Evolutionary conservation across 2,888 invertebrate genomes (phyloP).

Genomic region (Drosophila flavopinicola): DNA sequence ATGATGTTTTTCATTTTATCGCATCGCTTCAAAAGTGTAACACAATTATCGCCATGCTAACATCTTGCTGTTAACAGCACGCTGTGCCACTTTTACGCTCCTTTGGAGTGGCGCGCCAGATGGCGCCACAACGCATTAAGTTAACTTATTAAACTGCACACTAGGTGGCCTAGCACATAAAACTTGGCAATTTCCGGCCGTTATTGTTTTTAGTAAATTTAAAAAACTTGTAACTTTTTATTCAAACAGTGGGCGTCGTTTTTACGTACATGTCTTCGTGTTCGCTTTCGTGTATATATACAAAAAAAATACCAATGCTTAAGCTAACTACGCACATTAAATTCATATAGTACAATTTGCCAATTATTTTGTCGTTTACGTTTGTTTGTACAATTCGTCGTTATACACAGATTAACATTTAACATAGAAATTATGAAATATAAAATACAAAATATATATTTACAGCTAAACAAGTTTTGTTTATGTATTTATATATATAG

Average conservation of each 20-base stretch:
- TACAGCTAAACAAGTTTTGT: conserved; percentile 65
- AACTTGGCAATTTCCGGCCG: not conserved
- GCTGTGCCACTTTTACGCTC: not conserved
- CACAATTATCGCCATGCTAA: not conserved
- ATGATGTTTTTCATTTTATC: too few species aligned
- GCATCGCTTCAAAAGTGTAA: too few species aligned
- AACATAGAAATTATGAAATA: conserved; percentile 55
- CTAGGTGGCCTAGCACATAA: not conserved
- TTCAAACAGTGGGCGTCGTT: conserved; percentile 68
- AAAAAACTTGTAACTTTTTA: conserved; percentile 77
- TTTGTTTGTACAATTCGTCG: conserved; percentile 69
- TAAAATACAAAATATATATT: conserved; percentile 61
- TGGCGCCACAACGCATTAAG: not conserved
- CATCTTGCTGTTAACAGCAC: conserved; percentile 4
- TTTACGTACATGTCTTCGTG: conserved; percentile 41
- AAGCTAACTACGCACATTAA: conserved; percentile 53
- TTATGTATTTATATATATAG: conserved; percentile 17
- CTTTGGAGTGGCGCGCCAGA: not conserved
- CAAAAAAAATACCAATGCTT: conserved; percentile 74
- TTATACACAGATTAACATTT: conserved; percentile 64
- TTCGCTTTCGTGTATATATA: conserved; percentile 48
- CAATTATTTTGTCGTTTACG: conserved; percentile 47
- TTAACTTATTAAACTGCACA: accelerated
- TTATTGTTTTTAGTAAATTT: conserved; percentile 50
- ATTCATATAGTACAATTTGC: conserved; percentile 54